Conservation (phyloP, 2,888 invertebrate genomes). For the Hartigia nigra region DNA sequence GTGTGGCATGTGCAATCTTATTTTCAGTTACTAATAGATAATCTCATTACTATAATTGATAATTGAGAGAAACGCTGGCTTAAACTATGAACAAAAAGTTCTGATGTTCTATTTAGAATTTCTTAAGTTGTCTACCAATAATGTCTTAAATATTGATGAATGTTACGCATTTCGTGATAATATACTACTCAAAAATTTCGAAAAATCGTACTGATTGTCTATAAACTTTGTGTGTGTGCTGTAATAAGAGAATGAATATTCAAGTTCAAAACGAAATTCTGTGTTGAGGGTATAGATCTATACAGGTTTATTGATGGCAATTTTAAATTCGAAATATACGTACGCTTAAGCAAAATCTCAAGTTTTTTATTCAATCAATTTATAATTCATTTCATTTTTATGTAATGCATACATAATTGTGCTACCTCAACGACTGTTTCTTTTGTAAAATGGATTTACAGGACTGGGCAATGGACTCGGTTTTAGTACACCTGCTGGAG, state of each 20-base stretch:
- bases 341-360: not conserved
- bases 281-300: not conserved
- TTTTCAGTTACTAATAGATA: no score
- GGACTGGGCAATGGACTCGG: conserved; percentile 75
- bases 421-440: conserved; percentile 57
- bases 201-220: not conserved
- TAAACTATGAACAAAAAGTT: not conserved
- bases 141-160: not conserved
- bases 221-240: not conserved
- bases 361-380: not conserved
- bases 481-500: conserved; percentile 80
- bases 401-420: not conserved
- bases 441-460: conserved; percentile 82
- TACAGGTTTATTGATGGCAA: not conserved
- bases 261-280: not conserved
- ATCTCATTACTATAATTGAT: no score
- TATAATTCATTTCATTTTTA: not conserved
- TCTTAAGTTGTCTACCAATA: not conserved
- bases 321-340: not conserved
- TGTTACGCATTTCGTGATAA: not conserved
- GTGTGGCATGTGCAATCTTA: not conserved
- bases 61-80: not conserved
- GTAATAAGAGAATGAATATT: not conserved
- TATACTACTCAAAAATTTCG: not conserved
- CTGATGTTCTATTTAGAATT: not conserved